Base-by-base conservation (phyloP, 2,113 vertebrate genomes). In the Leucopternis melanops region DNA sequence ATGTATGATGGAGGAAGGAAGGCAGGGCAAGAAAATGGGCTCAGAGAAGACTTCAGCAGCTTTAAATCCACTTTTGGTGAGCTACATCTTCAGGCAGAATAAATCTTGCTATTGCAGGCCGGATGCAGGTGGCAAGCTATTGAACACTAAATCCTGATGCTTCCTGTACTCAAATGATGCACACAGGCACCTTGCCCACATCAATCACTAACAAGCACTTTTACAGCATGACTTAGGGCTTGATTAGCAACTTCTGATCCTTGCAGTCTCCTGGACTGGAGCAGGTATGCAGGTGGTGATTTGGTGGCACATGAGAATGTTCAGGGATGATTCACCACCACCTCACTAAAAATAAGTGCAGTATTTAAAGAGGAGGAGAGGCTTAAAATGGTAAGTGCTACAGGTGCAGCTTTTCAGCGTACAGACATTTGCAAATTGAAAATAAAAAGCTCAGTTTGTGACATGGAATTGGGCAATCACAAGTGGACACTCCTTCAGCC, bases 311-410 rank as follows among this genome's bases (percentile, higher is more conserved):
- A 3, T 14, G 69, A 78, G 38, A 84, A 79, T 7, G 31, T n/a
- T 69, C 23, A 55, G 77, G 70, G 38, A 57, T 58, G 61, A 88
- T 81, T 96, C 67, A 72, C n/a, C 47, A 58, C 29, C 63, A 55
- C 36, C 62, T 93, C 54, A 21, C 80, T 73, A 93, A 81, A 86
- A 81, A 15, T 92, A 96, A 97, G 95, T 94, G 94, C 93, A 93
- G 47, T 49, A 34, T 62, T 85, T 83, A 87, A 85, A 95, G n/a
- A 73, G 71, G 55, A 95, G 42, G 40, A 79, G 40, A 96, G n/a
- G 45, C 23, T 92, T 82, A 58, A 78, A 91, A 81, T 50, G 22
- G 4, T 81, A 97, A 95, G 95, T 93, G 94, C 87, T 95, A 85
- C 81, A 91, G 69, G 75, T 75, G 58, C 80, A 84, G 69, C 62